phyloP scores from a whole-genome alignment of 1,140 invertebrate genomes.

The Callitettix versicolor region DNA sequence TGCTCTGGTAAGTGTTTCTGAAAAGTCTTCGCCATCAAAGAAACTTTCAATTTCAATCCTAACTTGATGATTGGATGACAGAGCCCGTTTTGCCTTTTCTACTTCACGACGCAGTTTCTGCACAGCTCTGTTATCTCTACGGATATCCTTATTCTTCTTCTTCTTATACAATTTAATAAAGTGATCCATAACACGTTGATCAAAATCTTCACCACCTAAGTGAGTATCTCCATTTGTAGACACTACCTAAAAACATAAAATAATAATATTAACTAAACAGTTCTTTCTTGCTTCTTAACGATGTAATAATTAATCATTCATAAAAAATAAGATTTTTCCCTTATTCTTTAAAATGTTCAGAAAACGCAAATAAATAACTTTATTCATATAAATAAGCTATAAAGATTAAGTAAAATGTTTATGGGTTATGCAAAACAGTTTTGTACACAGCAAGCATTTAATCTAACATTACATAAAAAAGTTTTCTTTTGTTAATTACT shows the following conservation, averaged over 20 bases:
- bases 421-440: too few relatives aligned
- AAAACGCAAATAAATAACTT: too few relatives aligned
- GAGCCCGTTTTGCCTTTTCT: conserved; percentile 93
- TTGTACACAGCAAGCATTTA: too few relatives aligned
- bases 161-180: conserved; percentile 99
- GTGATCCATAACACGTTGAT: conserved; percentile 96
- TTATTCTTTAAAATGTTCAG: too few relatives aligned
- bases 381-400: too few relatives aligned
- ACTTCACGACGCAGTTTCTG: conserved; percentile 95
- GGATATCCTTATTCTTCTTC: conserved; percentile 96
- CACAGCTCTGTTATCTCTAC: conserved; percentile 88
- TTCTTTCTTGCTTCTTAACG: too few relatives aligned
- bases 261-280: too few relatives aligned
- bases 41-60: conserved; percentile 99
- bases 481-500: too few relatives aligned
- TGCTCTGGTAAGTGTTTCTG: conserved; percentile 95
- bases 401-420: too few relatives aligned
- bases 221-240: conserved; percentile 98
- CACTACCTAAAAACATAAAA: conserved; percentile 59
- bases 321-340: background rate
- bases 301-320: background rate
- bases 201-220: conserved; percentile 97
- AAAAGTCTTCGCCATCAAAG: conserved; percentile 98
- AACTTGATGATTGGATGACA: conserved; percentile 86
- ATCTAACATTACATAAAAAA: too few relatives aligned